These are phyloP conservation scores for Formica exsecta DNA, from an alignment of 1,140 invertebrate genomes.

Conservation along the genomic window DNA sequence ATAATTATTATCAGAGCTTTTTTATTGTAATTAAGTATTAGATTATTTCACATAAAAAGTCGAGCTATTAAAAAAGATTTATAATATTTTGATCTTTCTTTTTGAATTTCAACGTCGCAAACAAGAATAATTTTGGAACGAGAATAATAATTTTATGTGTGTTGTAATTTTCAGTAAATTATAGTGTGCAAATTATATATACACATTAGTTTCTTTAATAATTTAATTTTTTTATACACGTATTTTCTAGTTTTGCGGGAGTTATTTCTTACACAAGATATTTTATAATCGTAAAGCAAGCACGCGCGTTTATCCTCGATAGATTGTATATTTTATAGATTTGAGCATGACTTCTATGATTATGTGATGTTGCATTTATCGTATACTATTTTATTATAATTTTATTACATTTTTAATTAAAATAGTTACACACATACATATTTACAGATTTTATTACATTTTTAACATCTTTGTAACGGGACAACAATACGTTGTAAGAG, in stretches of 20 bases:
- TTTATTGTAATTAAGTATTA: too few species aligned
- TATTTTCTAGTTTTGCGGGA: background rate
- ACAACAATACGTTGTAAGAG: slow-evolving; percentile 4
- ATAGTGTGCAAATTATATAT: too few species aligned
- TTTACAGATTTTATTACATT: background rate
- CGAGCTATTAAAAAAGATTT: background rate
- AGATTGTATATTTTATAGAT: slow-evolving; percentile 30
- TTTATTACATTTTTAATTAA: slow-evolving; percentile 8
- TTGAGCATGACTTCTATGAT: slow-evolving; percentile 25
- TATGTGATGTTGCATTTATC: background rate
- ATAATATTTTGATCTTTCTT: background rate
- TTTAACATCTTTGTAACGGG: slow-evolving; percentile 3
- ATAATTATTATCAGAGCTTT: too few species aligned
- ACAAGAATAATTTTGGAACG: background rate
- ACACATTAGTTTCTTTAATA: too few species aligned
- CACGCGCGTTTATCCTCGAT: background rate
- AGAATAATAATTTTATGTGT: background rate
- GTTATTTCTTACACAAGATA: background rate
- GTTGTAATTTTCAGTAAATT: background rate
- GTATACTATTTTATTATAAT: slow-evolving; percentile 29
- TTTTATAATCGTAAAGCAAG: background rate
- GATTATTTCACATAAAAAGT: background rate
- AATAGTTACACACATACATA: background rate
- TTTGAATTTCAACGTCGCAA: background rate
- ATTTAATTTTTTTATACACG: too few species aligned